Base-by-base conservation (phyloP, 2,797 vertebrate genomes). In the Neosilurus mollespiculum region DNA sequence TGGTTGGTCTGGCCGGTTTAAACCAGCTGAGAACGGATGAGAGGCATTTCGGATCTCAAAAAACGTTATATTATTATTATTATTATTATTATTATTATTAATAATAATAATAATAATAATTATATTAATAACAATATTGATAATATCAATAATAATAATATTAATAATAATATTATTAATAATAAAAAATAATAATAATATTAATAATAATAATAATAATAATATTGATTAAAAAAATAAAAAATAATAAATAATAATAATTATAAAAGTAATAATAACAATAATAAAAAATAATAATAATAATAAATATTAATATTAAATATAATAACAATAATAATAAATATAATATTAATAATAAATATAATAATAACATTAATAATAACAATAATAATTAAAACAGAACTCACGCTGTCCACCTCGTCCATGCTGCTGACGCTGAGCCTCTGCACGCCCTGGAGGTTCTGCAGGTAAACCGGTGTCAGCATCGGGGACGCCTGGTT, bases 391-490 rank as follows among this genome's bases (percentile, higher is more conserved):
- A 30, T 30, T 30, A 30, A 30, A 30, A 30, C 30, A 30, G 30
- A 8, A 77, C 87, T 92, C 86, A 94, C 0, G 22, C 84, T 0
- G 2, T 94, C 93, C 1, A 89, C 79, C 0, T 91, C 89, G 0
- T 90, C 93, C 85, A 90, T 62, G 87, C 88, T 94, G 90, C 89
- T 86, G 81, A 90, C 80, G 79, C 90, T 92, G 87, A 92, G 0
- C 2, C 72, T 85, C 5, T 84, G 85, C 0, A 86, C 16, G 71
- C 30, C 66, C 69, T 85, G 85, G 4, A 83, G 14, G 0, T 71
- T 80, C 79, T 93, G 93, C 84, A 94, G 0, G 89, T 94, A 95
- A 0, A 94, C 8, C 9, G 91, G 93, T 1, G 90, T 88, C 51
- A 93, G n/a, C 86, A 91, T 76, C 43, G 87, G 66, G 7, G 83